Base-by-base conservation (phyloP, 2,888 invertebrate genomes). In the Diadegma fenestrale region DNA sequence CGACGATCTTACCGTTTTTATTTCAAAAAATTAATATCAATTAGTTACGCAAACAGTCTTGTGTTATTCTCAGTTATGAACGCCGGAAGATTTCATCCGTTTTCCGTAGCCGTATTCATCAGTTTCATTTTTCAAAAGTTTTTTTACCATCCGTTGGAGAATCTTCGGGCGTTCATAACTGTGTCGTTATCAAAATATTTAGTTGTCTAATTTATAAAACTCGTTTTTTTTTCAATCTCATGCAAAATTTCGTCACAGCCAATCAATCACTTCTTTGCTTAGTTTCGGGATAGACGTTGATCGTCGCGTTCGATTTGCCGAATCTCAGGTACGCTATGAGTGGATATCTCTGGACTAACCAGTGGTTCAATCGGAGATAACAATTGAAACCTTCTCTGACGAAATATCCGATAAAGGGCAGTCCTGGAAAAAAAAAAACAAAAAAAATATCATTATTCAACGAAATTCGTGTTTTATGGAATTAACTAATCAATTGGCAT, bases 381-480 rank as follows among this genome's bases (percentile, higher is more conserved):
- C n/a, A n/a, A 73, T 92, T 90, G 58, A 82, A 89, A 12, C 41
- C 80, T 2, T 0, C 45, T 76, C 89, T 88, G 1, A 88, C 5
- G 6, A 90, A 2, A 17, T 19, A 2, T 22, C 92, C 91, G 12
- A 92, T 81, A 17, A 81, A 84, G 0, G 91, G 90, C 2, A 84
- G 2, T 72, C 73, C 91, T 91, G 41, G 6, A 87, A 41, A 14
- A 30, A n/a, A 7, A 64, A 22, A 41, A 37, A 51, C n/a, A n/a
- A 5, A 64, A 22, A 41, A 54, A 51, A n/a, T 54, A 54, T 10
- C 10, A 26, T 30, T 19, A 14, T 37, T 22, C 2, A 10, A 51
- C 51, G 43, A 14, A 61, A 2, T 19, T 51, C 3, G 19, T n/a
- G 8, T 51, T 19, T 2, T 19, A 51, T 8, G 51, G 3, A 22